Percentiles rank a stretch among this genome's conserved stretches.
phyloP scores from a whole-genome alignment of 2,797 vertebrate species.

The Helicolenus hilgendorfi region DNA sequence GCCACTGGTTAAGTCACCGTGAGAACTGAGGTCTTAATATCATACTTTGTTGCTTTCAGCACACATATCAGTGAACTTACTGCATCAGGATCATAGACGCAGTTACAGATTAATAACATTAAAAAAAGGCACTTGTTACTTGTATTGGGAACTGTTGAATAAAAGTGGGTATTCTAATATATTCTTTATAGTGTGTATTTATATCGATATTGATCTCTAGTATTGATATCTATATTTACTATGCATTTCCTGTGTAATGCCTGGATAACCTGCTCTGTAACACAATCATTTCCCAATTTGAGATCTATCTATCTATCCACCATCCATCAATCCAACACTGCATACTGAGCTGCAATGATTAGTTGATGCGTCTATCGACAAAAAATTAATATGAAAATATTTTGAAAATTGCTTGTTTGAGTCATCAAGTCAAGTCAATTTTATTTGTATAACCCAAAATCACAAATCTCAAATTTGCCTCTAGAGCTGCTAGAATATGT shows the following conservation, averaged over 20 bases:
- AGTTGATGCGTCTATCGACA: background rate
- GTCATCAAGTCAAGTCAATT: background rate
- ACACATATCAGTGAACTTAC: background rate
- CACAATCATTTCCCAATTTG: no score
- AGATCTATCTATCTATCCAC: background rate
- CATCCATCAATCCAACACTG: background rate
- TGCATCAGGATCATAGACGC: background rate
- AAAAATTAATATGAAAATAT: background rate
- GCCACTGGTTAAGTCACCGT: slow-evolving; percentile 22
- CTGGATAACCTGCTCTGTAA: no score
- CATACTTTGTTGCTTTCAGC: background rate
- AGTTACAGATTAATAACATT: background rate
- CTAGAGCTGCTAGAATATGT: no score
- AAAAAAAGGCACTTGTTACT: background rate
- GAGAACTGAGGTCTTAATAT: background rate
- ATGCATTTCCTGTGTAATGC: no score
- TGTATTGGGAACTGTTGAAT: background rate
- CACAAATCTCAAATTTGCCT: background rate
- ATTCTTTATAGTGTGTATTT: no score
- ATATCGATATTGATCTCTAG: no score
- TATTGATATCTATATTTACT: no score
- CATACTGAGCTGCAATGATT: background rate
- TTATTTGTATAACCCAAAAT: background rate
- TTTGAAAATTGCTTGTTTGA: background rate
- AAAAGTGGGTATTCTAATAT: no score